Base-by-base conservation (phyloP, 2,113 vertebrate species). In the Phylloscopus trochiloides region DNA sequence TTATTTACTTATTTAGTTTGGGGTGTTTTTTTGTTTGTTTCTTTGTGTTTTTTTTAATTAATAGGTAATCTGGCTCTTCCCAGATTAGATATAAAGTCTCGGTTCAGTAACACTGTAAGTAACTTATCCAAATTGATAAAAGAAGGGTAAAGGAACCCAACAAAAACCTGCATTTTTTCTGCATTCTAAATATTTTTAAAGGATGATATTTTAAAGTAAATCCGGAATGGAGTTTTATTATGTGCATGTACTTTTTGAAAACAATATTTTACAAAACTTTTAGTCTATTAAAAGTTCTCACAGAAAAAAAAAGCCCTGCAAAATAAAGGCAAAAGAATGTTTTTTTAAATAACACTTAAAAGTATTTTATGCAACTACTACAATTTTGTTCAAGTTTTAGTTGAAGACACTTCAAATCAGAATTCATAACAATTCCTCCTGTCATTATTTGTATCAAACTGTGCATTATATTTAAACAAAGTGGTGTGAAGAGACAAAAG, bases 61-160 rank as follows among this genome's bases (percentile, higher is more conserved):
- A 54, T 58, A 42, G 15, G 7, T 78, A 95, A 92, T 94, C 77
- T 95, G 78, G 6, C 61, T 54, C 54, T 90, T 88, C 45, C 76
- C 42, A 77, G 86, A 94, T 75, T n/a, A 86, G 40, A 89, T 43
- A 5, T 38, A 81, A 81, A 3, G 77, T 94, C 91, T 94, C 17
- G 5, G 47, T 88, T 94, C 62, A 95, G 76, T 66, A 88, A 73
- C 62, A 84, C 36, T 45, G 14, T 59, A 87, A 93, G 42, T 40
- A 82, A 71, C 66, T 95, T 91, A 77, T n/a, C 21, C 28, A 94
- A 93, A 68, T 25, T 75, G 47, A 94, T 88, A 75, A 86, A 95
- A 94, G 68, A 50, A 5, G 26, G 9, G 6, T 19, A 36, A 82
- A 40, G 20, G 50, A 42, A 10, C 29, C 5, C 14, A 31, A 42